Conservation (phyloP, 2,113 vertebrate genomes). For the Phoenicopterus ruber region DNA sequence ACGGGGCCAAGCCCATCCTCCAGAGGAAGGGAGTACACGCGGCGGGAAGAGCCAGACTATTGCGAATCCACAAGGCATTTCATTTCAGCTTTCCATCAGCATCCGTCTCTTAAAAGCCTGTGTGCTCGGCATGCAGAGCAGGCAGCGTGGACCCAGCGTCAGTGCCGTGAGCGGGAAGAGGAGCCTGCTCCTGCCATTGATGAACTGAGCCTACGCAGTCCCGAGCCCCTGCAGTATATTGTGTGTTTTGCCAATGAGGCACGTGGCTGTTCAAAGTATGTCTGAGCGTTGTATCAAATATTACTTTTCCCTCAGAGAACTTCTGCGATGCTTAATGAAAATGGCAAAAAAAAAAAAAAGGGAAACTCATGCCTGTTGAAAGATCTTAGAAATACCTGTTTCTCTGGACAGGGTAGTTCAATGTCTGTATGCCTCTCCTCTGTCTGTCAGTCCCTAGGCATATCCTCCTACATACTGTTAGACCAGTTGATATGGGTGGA, state of each 20-base stretch:
- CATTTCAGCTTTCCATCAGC: not conserved
- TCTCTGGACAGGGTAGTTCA: not conserved
- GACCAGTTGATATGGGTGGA: not conserved
- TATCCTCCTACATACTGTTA: not conserved
- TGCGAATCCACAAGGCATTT: not conserved
- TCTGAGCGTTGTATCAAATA: not conserved
- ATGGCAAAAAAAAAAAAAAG: not conserved
- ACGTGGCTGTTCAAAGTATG: not conserved
- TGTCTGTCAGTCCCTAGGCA: not conserved
- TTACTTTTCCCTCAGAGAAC: not conserved
- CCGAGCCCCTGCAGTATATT: not conserved
- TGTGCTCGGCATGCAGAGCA: conserved; percentile 5
- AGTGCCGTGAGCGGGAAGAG: not conserved
- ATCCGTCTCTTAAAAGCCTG: not conserved
- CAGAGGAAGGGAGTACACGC: not conserved
- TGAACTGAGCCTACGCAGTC: not conserved
- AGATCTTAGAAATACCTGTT: not conserved
- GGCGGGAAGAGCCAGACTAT: not conserved
- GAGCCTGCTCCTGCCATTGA: not conserved
- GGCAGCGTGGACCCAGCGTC: not conserved
- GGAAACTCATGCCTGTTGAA: not conserved
- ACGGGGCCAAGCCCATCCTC: not conserved
- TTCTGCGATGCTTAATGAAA: not conserved
- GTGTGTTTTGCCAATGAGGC: not conserved
- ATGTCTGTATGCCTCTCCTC: not conserved